Evolutionary conservation across 2,113 vertebrate species (phyloP).

Genomic region (Xiphophorus couchianus): DNA sequence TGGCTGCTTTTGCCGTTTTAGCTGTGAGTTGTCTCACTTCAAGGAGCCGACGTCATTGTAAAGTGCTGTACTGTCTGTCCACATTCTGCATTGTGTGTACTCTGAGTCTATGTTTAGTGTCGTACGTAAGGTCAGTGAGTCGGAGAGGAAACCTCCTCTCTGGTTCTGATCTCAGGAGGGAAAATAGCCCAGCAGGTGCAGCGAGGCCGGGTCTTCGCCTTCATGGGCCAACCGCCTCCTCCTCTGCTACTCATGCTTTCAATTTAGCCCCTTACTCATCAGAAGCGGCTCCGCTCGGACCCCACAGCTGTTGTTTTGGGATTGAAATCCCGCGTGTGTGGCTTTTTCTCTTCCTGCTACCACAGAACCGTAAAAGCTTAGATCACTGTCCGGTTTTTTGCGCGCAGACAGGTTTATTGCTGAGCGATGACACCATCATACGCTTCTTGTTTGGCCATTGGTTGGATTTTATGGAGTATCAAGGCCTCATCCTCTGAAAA

Average conservation of each 20-base stretch:
- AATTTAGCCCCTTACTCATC: conserved; percentile 73
- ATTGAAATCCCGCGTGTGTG: not conserved
- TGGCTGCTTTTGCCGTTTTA: not conserved
- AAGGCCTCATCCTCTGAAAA: conserved; percentile 60
- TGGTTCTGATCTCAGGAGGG: conserved; percentile 47
- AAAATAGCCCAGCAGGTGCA: conserved; percentile 74
- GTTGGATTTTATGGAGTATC: conserved; percentile 45
- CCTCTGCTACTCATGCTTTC: conserved; percentile 67
- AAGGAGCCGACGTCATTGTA: conserved; percentile 12
- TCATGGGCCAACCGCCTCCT: conserved; percentile 19
- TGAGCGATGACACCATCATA: conserved; percentile 18
- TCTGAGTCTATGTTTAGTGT: conserved; percentile 59
- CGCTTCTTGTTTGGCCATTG: conserved; percentile 53
- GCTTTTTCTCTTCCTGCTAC: not conserved
- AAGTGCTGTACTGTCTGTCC: conserved; percentile 14
- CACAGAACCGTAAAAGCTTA: not conserved
- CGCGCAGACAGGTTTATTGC: conserved; percentile 19
- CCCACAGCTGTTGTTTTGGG: conserved; percentile 18
- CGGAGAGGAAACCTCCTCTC: conserved; percentile 72
- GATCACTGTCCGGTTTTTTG: not conserved
- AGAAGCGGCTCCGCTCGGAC: conserved; percentile 38
- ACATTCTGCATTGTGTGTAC: conserved; percentile 47
- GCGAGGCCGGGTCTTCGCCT: conserved; percentile 28
- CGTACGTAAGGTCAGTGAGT: conserved; percentile 56
- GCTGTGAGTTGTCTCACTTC: not conserved